Evolutionary conservation across 2,113 vertebrate species (phyloP).

Genomic region (Petromus typicus): DNA sequence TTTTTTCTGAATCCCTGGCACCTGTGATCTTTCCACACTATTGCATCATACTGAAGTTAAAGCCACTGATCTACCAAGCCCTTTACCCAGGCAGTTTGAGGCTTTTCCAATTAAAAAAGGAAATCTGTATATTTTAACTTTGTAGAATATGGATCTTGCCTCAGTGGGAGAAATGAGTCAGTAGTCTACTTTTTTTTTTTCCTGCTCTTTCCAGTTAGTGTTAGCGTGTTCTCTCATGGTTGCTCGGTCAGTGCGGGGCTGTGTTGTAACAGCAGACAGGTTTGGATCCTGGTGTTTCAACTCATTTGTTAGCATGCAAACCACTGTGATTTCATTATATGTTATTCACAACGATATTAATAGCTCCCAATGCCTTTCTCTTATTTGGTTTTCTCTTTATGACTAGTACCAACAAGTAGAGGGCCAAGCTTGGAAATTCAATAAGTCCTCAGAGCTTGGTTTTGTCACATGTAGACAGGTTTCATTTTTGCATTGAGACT

Average conservation of each 20-base stretch:
- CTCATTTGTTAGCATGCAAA: neutral
- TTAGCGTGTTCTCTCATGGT: neutral
- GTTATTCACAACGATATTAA: neutral
- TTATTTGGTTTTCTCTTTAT: neutral
- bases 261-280: neutral
- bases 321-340: neutral
- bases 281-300: neutral
- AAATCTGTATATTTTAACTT: neutral
- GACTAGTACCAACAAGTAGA: neutral
- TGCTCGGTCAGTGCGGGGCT: neutral
- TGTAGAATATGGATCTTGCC: neutral
- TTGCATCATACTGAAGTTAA: neutral
- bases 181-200: neutral
- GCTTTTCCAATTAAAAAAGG: neutral
- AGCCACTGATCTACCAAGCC: neutral
- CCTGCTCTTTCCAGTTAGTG: neutral
- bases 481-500: neutral
- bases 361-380: neutral
- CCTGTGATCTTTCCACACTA: neutral
- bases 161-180: neutral
- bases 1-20: neutral
- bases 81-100: neutral
- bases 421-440: neutral
- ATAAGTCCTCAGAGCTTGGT: neutral
- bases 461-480: neutral